A percentile compares a stretch with the other conserved stretches of the same genome.
Evolutionary conservation across 1,140 invertebrate genomes (phyloP).

Genomic region (Panulirus ornatus): DNA sequence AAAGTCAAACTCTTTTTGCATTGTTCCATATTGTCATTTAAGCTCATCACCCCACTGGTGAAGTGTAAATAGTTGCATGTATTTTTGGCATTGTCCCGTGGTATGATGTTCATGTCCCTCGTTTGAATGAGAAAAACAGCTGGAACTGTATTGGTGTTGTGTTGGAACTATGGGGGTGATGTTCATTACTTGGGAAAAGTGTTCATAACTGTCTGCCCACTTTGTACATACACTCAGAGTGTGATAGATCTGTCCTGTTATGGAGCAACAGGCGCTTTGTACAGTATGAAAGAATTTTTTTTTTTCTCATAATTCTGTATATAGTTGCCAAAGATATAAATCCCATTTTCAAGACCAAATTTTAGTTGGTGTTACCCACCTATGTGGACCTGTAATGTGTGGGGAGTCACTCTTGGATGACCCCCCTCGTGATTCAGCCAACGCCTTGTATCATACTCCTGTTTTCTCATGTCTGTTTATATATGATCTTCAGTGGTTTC

Average conservation of each 20-base stretch:
- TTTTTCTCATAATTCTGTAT: conserved; percentile 27
- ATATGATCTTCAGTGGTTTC: conserved; percentile 6
- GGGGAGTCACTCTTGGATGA: neutral
- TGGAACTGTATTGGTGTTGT: conserved; percentile 52
- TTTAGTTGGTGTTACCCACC: conserved; percentile 5
- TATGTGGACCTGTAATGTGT: neutral
- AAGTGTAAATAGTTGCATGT: conserved; percentile 42
- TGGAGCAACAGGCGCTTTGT: conserved; percentile 29
- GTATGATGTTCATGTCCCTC: conserved; percentile 41
- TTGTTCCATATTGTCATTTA: conserved; percentile 37
- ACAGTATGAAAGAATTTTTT: conserved; percentile 22
- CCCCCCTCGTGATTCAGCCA: conserved; percentile 1
- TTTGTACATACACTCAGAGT: conserved; percentile 31
- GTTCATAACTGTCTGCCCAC: neutral
- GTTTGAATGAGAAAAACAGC: conserved; percentile 48
- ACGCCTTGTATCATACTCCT: conserved; percentile 45
- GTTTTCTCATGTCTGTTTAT: conserved; percentile 36
- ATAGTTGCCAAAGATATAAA: conserved; percentile 40
- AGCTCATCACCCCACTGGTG: conserved; percentile 34
- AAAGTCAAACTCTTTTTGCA: conserved; percentile 10
- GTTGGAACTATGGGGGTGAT: conserved; percentile 6
- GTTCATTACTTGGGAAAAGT: conserved; percentile 6
- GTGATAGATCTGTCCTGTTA: conserved; percentile 13
- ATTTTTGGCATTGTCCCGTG: conserved; percentile 25
- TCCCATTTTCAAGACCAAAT: conserved; percentile 13